Evolutionary conservation across 2,888 invertebrate genomes (phyloP).

Genomic region (Schizaphis graminum): DNA sequence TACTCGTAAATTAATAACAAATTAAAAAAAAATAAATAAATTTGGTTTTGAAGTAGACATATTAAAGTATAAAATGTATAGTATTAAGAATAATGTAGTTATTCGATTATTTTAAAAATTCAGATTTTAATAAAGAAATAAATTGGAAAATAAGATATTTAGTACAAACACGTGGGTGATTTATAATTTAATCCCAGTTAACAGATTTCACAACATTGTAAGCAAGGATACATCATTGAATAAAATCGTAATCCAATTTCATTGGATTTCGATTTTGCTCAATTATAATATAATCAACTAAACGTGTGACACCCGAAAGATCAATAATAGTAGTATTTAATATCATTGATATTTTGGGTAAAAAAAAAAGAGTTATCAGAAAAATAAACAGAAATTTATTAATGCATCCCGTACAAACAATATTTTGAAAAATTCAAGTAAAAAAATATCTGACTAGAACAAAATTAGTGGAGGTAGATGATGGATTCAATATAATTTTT

Average conservation of each 20-base stretch:
- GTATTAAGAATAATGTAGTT: neutral
- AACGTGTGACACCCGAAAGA: neutral
- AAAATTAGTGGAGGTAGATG: neutral
- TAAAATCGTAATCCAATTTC: conserved; percentile 31
- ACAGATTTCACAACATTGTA: neutral
- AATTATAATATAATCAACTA: conserved; percentile 17
- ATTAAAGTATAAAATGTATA: neutral
- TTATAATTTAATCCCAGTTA: neutral
- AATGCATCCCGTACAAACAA: neutral
- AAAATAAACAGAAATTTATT: no score
- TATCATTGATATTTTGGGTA: neutral
- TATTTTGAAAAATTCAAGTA: neutral
- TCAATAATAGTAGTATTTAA: neutral
- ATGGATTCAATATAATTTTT: neutral
- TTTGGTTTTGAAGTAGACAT: neutral
- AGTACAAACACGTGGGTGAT: neutral
- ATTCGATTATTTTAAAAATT: neutral
- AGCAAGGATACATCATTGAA: neutral
- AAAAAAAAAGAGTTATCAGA: neutral
- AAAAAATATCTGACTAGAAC: neutral
- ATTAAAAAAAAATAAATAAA: neutral
- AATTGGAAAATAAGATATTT: neutral
- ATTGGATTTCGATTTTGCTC: neutral
- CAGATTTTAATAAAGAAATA: neutral
- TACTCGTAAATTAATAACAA: neutral